Evolutionary conservation across 1,140 invertebrate species (phyloP).

Genomic region (Bombus confusus): DNA sequence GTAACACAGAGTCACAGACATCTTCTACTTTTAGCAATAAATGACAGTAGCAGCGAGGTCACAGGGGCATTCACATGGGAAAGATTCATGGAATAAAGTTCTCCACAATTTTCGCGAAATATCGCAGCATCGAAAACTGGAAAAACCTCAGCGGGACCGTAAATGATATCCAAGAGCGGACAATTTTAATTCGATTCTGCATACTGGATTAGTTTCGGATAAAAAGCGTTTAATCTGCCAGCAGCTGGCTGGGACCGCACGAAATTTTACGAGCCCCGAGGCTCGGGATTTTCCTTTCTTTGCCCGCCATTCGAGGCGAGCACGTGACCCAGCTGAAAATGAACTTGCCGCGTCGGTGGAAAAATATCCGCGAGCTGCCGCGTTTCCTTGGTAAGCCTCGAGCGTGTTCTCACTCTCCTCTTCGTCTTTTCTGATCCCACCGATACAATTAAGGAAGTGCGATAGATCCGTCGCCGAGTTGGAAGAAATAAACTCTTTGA

Average conservation of each 20-base stretch:
- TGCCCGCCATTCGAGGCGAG: neutral
- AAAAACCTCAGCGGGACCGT: neutral
- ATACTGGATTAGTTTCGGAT: conserved; percentile 3
- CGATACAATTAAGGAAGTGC: conserved; percentile 56
- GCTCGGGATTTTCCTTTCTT: conserved; percentile 6
- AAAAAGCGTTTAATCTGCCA: conserved; percentile 28
- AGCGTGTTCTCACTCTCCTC: conserved; percentile 3
- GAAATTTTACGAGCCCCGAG: conserved; percentile 45
- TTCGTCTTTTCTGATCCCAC: neutral
- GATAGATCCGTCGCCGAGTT: conserved; percentile 20
- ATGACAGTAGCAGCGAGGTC: too few species aligned
- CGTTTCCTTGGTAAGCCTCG: conserved; percentile 14
- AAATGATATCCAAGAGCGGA: neutral
- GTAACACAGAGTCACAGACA: too few species aligned
- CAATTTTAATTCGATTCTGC: conserved; percentile 36
- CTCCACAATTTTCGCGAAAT: neutral
- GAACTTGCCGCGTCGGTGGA: conserved; percentile 26
- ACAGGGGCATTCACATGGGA: too few species aligned
- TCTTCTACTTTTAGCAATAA: too few species aligned
- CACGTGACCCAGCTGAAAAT: conserved; percentile 61
- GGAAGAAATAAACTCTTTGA: conserved; percentile 57
- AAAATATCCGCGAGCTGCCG: conserved; percentile 45
- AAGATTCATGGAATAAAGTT: too few species aligned
- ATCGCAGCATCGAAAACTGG: neutral
- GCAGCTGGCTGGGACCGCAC: neutral